Percentiles rank a stretch among this genome's conserved stretches.
These are phyloP conservation scores for Leptocoma aspasia DNA, from an alignment of 2,113 vertebrate genomes.

Conservation along the genomic window DNA sequence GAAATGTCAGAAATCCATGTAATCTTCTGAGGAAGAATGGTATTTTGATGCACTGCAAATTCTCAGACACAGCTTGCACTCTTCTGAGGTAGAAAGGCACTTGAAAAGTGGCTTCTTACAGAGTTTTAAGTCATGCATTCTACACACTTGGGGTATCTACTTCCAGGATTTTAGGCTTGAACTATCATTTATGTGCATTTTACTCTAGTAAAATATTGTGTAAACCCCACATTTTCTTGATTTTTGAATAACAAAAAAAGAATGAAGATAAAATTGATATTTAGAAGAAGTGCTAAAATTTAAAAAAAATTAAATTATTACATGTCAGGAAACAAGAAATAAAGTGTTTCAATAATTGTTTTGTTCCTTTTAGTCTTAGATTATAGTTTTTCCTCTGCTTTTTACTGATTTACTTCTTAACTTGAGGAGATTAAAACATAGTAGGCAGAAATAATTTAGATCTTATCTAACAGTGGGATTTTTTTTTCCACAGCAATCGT, in stretches of 20 bases:
- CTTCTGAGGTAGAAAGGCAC: background rate
- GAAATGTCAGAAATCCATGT: background rate
- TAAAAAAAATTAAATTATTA: background rate
- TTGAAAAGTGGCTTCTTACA: background rate
- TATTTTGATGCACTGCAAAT: background rate
- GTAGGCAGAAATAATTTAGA: background rate
- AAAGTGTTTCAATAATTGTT: background rate
- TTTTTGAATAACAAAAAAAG: background rate
- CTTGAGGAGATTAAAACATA: background rate
- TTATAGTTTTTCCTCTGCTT: background rate
- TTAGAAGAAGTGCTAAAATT: background rate
- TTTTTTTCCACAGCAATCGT: background rate
- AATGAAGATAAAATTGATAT: background rate
- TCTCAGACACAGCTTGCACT: background rate
- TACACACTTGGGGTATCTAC: background rate
- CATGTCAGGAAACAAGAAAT: background rate
- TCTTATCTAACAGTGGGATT: background rate
- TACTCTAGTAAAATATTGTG: background rate
- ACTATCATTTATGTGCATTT: background rate
- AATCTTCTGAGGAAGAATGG: background rate
- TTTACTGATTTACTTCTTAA: background rate
- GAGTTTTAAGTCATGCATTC: background rate
- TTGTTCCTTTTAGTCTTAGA: background rate
- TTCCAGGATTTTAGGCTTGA: background rate
- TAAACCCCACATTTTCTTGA: background rate